A percentile compares a stretch with the other conserved stretches of the same genome.
Evolutionary conservation across 2,888 invertebrate species (phyloP).

Genomic region (Schizotus pectinicornis): DNA sequence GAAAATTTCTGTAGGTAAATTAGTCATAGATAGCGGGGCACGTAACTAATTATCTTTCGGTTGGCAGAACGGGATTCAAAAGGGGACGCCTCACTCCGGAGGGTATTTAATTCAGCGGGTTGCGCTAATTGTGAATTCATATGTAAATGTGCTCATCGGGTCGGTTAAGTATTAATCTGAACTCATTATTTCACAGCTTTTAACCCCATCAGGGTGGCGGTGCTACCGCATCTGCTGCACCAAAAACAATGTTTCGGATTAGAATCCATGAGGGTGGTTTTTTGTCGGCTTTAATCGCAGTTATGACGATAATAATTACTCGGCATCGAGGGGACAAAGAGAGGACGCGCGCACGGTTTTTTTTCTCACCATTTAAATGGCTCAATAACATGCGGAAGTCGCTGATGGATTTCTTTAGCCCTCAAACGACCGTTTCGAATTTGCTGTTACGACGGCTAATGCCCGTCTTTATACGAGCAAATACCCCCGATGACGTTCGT

Average conservation of each 20-base stretch:
- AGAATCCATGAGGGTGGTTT: conserved; percentile 40
- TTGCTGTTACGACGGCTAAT: too few species aligned
- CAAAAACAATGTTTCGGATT: conserved; percentile 51
- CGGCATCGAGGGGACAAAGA: neutral
- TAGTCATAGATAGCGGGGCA: neutral
- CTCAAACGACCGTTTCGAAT: too few species aligned
- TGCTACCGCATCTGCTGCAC: conserved; percentile 46
- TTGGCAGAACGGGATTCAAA: conserved; percentile 3
- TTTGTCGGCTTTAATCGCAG: conserved; percentile 28
- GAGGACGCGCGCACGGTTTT: too few species aligned
- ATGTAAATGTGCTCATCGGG: conserved; percentile 58
- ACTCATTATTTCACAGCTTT: conserved; percentile 59
- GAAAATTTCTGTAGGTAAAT: neutral
- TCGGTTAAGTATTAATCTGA: conserved; percentile 57
- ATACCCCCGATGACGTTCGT: too few species aligned
- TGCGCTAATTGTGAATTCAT: conserved; percentile 60
- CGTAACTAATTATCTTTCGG: neutral
- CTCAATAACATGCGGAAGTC: too few species aligned
- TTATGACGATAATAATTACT: conserved; percentile 28
- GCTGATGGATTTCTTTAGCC: too few species aligned
- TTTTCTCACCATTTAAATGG: too few species aligned
- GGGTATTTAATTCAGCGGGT: conserved; percentile 48
- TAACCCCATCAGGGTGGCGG: conserved; percentile 51
- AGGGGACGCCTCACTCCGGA: conserved; percentile 1
- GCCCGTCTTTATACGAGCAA: too few species aligned